phyloP scores from a whole-genome alignment of 2,113 vertebrate genomes.

The Cyrtonyx montezumae region DNA sequence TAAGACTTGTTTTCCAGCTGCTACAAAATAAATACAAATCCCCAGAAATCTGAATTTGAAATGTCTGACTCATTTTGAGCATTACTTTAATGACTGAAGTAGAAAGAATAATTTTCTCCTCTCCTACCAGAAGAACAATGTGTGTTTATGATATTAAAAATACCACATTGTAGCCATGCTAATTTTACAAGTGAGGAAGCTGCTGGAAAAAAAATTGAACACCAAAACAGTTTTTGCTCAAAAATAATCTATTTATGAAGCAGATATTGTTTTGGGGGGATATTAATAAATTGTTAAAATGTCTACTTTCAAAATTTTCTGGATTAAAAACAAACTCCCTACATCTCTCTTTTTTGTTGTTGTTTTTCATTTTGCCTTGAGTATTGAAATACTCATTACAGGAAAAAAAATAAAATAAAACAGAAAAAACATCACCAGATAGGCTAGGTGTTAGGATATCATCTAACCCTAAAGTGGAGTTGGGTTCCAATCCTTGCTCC shows the following conservation, averaged over 20 bases:
- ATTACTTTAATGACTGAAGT: slow-evolving; percentile 21
- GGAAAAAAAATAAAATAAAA: not conserved
- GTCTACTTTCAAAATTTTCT: not conserved
- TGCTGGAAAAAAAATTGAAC: not conserved
- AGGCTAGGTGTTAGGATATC: not conserved
- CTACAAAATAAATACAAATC: not conserved
- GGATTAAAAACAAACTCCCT: not conserved
- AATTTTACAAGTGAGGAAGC: not conserved
- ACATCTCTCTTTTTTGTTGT: not conserved
- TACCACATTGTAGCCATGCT: not conserved
- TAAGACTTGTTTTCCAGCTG: not conserved
- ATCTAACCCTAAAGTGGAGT: not conserved
- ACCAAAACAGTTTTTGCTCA: not conserved
- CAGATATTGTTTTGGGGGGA: not conserved
- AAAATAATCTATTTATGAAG: not conserved
- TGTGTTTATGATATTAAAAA: not conserved
- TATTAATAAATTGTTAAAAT: slow-evolving; percentile 8
- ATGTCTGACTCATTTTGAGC: not conserved
- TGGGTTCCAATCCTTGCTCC: not conserved
- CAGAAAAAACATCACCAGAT: not conserved
- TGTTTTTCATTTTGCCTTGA: not conserved
- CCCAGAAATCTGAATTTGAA: slow-evolving; percentile 1
- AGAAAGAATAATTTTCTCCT: slow-evolving; percentile 20
- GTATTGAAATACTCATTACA: not conserved
- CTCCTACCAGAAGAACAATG: not conserved